Evolutionary conservation across 2,797 vertebrate genomes (phyloP), one percentile per base, ranked within the genome.

Genomic region (Phoxinus dragarum): DNA sequence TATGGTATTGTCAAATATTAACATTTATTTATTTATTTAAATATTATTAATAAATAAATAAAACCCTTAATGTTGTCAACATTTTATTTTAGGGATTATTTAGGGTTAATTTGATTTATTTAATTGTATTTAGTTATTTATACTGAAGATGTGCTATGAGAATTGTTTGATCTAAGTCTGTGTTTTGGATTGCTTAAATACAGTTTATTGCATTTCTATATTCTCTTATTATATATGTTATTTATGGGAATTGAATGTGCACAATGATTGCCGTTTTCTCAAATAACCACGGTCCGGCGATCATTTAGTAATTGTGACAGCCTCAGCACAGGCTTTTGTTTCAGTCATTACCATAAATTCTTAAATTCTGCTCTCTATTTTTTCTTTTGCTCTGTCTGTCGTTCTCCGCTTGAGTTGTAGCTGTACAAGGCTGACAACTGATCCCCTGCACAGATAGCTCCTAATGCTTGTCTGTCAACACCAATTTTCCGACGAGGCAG

Each of bases 381-480:
- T 85, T 77, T 81, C 61, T 42, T 47, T 89, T 80, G 85, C 19
- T 27, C 47, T 34, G 42, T 38, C 74, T 86, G 31, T 73, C 80
- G 77, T 86, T 82, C 85, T 85, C 82, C 40, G 73, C 44, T 74
- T 82, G 75, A 90, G 86, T 92, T 85, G 90, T 90, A 88, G 88
- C 91, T 81, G 86, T 84, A 85, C 88, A 87, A 90, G 91, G 88
- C 85, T 92, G 92, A 93, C 91, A 91, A 84, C 89, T 90, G 91
- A 94, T 66, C 82, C 81, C 44, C 90, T 71, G 84, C 85, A 66
- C 88, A 54, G 82, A 90, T 77, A 80, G 88, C 86, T 90, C 83
- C 91, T 94, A 94, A 95, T 94, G 93, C 90, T 89, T 82, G 87
- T 91, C 92, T 93, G 93, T 94, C 94, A 93, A 89, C 91, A 89